A percentile compares a stretch with the other conserved stretches of the same genome.
Conservation (phyloP, 2,113 vertebrate species). For the Piprites chloris region DNA sequence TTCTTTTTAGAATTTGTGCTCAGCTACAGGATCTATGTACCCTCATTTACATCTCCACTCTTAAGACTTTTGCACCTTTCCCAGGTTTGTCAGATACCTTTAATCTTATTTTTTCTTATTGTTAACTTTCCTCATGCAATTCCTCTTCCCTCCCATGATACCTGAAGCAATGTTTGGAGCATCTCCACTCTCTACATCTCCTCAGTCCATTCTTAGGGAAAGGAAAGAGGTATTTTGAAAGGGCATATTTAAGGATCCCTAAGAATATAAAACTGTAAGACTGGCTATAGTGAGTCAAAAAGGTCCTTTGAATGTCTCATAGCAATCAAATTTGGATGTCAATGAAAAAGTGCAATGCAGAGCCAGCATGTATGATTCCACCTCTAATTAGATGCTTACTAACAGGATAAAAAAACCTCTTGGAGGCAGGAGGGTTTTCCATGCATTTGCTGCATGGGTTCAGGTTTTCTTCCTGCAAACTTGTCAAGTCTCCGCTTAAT, state of each 20-base stretch:
- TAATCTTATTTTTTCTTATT: background rate
- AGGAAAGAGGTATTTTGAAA: background rate
- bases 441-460: background rate
- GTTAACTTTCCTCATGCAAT: background rate
- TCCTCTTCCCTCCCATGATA: background rate
- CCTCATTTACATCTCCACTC: background rate
- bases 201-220: background rate
- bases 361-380: background rate
- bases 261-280: background rate
- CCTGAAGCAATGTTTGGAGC: background rate
- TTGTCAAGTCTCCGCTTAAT: background rate
- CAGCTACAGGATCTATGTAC: background rate
- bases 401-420: background rate
- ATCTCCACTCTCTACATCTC: background rate
- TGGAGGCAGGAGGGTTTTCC: background rate
- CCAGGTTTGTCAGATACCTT: background rate
- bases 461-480: background rate
- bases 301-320: background rate
- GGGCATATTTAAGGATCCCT: background rate
- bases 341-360: background rate
- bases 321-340: background rate
- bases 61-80: background rate
- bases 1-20: background rate
- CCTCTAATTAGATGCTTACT: accelerated
- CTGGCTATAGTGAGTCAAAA: background rate